phyloP scores from a whole-genome alignment of 2,113 vertebrate genomes.

The Pomatostomus ruficeps region DNA sequence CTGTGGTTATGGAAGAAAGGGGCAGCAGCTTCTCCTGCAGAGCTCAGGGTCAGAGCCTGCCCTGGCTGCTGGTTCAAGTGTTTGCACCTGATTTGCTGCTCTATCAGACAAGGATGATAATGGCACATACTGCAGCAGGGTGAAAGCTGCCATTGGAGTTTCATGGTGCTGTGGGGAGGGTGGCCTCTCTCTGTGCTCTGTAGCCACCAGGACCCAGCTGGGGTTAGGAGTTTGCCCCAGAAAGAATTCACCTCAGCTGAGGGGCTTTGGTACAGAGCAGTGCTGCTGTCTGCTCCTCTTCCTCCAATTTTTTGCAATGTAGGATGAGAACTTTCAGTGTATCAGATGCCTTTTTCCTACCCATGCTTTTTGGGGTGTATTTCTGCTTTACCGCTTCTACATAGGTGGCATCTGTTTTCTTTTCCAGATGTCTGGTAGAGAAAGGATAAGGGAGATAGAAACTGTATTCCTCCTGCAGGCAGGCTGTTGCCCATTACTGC shows the following conservation, averaged over 20 bases:
- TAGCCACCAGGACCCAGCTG: neutral
- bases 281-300: neutral
- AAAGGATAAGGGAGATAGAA: neutral
- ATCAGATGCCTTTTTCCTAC: neutral
- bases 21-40: neutral
- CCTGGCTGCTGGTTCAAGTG: neutral
- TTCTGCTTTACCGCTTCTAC: neutral
- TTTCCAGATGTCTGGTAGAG: neutral
- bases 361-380: neutral
- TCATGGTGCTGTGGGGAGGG: neutral
- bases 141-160: neutral
- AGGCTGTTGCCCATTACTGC: neutral
- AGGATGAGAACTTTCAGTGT: neutral
- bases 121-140: accelerated
- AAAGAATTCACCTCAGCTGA: neutral
- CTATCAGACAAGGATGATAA: neutral
- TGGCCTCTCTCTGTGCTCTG: neutral
- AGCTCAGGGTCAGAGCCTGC: neutral
- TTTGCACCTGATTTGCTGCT: neutral
- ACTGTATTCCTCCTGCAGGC: neutral
- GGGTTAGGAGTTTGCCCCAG: neutral
- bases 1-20: neutral
- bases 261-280: neutral
- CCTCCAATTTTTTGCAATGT: neutral
- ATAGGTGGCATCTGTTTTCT: neutral